A percentile compares a stretch with the other conserved stretches of the same genome.
These are phyloP conservation scores for Nothocercus nigrocapillus DNA, from an alignment of 2,113 vertebrate species.

Conservation along the genomic window DNA sequence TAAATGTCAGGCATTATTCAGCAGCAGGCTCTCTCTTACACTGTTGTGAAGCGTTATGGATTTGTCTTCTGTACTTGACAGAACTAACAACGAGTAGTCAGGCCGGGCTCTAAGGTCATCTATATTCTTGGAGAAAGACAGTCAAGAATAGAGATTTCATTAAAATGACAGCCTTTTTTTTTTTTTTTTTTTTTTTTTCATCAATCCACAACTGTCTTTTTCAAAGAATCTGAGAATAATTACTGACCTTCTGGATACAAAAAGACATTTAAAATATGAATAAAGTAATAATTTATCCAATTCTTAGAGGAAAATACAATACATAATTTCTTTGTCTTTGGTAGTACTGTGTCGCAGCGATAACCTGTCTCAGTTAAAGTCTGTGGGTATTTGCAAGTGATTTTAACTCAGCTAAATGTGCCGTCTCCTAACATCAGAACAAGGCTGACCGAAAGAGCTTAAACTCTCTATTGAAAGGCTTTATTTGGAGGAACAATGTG, in stretches of 20 bases:
- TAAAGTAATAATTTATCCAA: constrained; percentile 20
- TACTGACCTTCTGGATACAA: constrained; percentile 40
- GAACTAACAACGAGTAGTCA: constrained; percentile 9
- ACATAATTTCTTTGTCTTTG: background rate
- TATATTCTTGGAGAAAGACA: constrained; percentile 12
- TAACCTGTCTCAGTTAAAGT: constrained; percentile 19
- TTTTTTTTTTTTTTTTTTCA: background rate
- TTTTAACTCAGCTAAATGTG: constrained; percentile 30
- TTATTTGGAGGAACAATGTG: constrained; percentile 19
- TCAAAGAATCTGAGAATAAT: constrained; percentile 30
- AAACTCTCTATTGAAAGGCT: background rate
- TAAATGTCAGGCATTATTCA: constrained; percentile 27
- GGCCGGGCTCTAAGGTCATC: background rate
- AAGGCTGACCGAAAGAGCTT: background rate
- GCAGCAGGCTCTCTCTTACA: background rate
- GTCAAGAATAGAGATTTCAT: constrained; percentile 38
- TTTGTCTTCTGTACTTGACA: constrained; percentile 11
- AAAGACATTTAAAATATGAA: constrained; percentile 48
- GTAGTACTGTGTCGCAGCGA: background rate
- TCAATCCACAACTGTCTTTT: constrained; percentile 13
- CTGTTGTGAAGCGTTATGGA: constrained; percentile 6
- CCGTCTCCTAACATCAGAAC: background rate
- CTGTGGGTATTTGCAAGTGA: constrained; percentile 1
- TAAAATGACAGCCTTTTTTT: constrained; percentile 46
- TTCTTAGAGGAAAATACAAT: background rate